phyloP scores from a whole-genome alignment of 2,797 vertebrate species.

The Borostomias antarcticus region DNA sequence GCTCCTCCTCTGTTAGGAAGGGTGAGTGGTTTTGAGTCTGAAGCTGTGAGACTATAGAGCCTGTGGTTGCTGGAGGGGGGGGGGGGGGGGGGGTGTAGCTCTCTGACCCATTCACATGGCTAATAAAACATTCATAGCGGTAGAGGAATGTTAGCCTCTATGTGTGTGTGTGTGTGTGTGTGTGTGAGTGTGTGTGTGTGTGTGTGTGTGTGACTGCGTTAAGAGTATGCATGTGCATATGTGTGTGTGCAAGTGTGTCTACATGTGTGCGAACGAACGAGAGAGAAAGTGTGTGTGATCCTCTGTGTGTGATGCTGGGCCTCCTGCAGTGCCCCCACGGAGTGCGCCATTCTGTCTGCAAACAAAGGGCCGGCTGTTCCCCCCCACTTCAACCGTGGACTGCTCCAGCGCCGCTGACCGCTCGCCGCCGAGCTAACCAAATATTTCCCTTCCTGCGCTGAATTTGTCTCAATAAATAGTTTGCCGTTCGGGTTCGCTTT shows the following conservation, averaged over 20 bases:
- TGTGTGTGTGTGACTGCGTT: slow-evolving; percentile 17
- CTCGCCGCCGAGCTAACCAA: slow-evolving; percentile 80
- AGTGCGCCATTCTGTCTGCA: slow-evolving; percentile 84
- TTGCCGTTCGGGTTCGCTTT: slow-evolving; percentile 60
- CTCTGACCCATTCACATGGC: slow-evolving; percentile 82
- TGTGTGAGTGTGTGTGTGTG: slow-evolving; percentile 7
- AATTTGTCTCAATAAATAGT: slow-evolving; percentile 84
- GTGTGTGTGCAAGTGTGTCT: slow-evolving; percentile 26
- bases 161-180: slow-evolving; percentile 35
- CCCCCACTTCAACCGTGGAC: slow-evolving; percentile 75
- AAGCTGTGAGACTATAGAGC: slow-evolving; percentile 55
- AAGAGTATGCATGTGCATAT: too few relatives aligned
- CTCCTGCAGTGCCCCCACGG: slow-evolving; percentile 84
- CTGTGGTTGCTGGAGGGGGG: slow-evolving; percentile 72
- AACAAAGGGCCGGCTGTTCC: slow-evolving; percentile 87
- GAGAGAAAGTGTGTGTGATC: slow-evolving; percentile 61
- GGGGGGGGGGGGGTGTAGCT: slow-evolving; percentile 73
- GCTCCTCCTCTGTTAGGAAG: slow-evolving; percentile 38
- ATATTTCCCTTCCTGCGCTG: slow-evolving; percentile 84
- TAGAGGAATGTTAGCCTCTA: slow-evolving; percentile 76
- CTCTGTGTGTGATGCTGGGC: slow-evolving; percentile 79
- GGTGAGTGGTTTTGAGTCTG: slow-evolving; percentile 28
- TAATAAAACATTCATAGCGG: slow-evolving; percentile 85
- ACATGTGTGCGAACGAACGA: slow-evolving; percentile 1
- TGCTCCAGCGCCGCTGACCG: slow-evolving; percentile 72